Conservation (phyloP, 2,113 vertebrate genomes). For the Hemichromis elongatus region DNA sequence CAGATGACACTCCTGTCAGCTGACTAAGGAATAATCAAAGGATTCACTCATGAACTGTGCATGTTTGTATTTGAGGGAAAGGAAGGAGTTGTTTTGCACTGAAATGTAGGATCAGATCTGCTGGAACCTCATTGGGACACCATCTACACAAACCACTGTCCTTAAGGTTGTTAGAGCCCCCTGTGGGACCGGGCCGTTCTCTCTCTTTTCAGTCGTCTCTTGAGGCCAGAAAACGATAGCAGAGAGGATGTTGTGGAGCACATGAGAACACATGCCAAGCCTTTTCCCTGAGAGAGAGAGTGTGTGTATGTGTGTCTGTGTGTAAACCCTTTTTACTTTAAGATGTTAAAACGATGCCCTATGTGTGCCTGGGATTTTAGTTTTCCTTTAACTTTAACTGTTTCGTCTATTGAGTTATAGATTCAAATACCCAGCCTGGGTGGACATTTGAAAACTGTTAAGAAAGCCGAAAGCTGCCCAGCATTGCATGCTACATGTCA, state of each 20-base stretch:
- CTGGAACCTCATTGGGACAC: slow-evolving; percentile 49
- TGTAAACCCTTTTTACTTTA: not conserved
- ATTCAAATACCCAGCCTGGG: not conserved
- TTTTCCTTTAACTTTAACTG: not conserved
- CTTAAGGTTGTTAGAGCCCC: slow-evolving; percentile 59
- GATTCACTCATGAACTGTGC: slow-evolving; percentile 42
- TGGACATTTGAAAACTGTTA: not conserved
- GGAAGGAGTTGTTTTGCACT: slow-evolving; percentile 36
- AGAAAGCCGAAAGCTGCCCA: slow-evolving; percentile 53
- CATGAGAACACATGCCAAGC: slow-evolving; percentile 35
- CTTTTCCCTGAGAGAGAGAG: not conserved
- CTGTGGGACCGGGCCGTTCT: slow-evolving; percentile 36
- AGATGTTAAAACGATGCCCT: not conserved
- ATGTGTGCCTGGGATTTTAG: not conserved
- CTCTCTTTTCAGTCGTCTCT: slow-evolving; percentile 24
- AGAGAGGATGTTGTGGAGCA: slow-evolving; percentile 51
- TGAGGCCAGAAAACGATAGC: slow-evolving; percentile 33
- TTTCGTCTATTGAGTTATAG: not conserved
- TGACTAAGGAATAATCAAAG: slow-evolving; percentile 67
- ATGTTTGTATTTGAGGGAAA: slow-evolving; percentile 27
- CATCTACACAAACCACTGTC: slow-evolving; percentile 54
- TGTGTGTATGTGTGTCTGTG: not conserved
- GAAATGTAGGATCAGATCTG: slow-evolving; percentile 41
- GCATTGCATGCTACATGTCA: slow-evolving; percentile 59
- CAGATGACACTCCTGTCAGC: slow-evolving; percentile 68